phyloP scores from a whole-genome alignment of 1,140 invertebrate species.

The Potamilus streckersoni region DNA sequence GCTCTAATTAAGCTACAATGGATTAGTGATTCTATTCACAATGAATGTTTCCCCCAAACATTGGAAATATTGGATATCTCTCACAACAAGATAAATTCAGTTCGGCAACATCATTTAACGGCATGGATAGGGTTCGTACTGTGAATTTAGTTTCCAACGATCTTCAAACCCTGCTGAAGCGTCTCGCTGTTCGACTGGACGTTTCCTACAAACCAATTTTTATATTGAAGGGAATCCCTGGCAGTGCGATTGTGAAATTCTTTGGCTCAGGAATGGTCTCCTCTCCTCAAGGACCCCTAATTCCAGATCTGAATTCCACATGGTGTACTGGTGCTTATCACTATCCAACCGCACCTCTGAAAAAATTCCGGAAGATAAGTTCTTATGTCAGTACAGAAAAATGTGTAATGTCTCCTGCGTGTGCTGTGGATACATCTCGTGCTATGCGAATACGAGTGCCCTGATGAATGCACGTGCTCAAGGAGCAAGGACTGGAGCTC shows the following conservation, averaged over 20 bases:
- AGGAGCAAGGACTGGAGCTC: conserved; percentile 11
- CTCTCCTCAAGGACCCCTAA: conserved; percentile 21
- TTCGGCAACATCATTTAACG: conserved; percentile 16
- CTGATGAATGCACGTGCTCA: conserved; percentile 18
- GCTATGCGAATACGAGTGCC: conserved; percentile 27
- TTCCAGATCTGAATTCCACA: conserved; percentile 19
- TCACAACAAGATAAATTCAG: conserved; percentile 5
- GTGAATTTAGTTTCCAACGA: conserved; percentile 17
- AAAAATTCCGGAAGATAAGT: conserved; percentile 11
- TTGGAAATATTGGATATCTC: conserved; percentile 26
- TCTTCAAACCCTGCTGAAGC: conserved; percentile 11
- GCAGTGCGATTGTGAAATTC: conserved; percentile 19
- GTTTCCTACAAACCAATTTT: conserved; percentile 24
- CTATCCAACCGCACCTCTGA: conserved; percentile 10
- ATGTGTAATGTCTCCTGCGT: conserved; percentile 11
- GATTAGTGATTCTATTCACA: conserved; percentile 19
- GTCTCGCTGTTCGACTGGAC: conserved; percentile 17
- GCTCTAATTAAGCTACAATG: conserved; percentile 23
- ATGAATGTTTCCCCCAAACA: conserved; percentile 10
- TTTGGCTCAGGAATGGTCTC: conserved; percentile 21
- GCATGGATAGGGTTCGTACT: conserved; percentile 12
- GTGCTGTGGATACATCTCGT: conserved; percentile 21
- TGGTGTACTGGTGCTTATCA: conserved; percentile 13
- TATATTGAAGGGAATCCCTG: conserved; percentile 16
- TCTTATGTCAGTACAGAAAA: conserved; percentile 23